A percentile compares a stretch with the other conserved stretches of the same genome.
phyloP scores from a whole-genome alignment of 2,797 vertebrate genomes.

The Cynopterus sphinx region DNA sequence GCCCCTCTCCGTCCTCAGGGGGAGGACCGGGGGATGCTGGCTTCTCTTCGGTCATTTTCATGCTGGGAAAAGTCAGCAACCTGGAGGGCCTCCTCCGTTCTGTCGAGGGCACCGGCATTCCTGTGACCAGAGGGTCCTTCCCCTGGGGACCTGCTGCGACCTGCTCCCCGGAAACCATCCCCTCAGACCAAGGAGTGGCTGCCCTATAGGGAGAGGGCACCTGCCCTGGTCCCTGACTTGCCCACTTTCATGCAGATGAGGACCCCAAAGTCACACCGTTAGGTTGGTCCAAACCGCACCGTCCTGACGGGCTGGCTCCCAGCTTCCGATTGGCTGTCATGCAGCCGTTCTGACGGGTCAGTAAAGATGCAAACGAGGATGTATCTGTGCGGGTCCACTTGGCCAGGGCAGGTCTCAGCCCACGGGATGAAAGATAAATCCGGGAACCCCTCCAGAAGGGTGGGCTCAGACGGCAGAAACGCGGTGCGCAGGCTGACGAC shows the following conservation, averaged over 20 bases:
- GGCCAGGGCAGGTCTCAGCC: neutral
- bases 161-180: neutral
- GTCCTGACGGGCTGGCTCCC: neutral
- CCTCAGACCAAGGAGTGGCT: neutral
- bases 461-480: neutral
- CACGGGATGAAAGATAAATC: neutral
- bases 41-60: neutral
- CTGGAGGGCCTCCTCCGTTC: neutral
- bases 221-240: neutral
- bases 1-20: neutral
- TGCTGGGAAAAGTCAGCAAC: neutral
- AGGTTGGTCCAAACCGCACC: neutral
- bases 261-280: neutral
- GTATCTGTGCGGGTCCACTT: neutral
- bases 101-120: neutral
- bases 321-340: neutral
- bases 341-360: neutral
- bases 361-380: neutral
- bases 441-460: neutral
- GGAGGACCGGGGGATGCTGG: neutral
- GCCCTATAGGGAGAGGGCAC: neutral
- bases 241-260: neutral
- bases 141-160: neutral
- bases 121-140: neutral
- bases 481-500: neutral